phyloP scores from a whole-genome alignment of 2,888 invertebrate species.

The Lasioglossum zephyrum region DNA sequence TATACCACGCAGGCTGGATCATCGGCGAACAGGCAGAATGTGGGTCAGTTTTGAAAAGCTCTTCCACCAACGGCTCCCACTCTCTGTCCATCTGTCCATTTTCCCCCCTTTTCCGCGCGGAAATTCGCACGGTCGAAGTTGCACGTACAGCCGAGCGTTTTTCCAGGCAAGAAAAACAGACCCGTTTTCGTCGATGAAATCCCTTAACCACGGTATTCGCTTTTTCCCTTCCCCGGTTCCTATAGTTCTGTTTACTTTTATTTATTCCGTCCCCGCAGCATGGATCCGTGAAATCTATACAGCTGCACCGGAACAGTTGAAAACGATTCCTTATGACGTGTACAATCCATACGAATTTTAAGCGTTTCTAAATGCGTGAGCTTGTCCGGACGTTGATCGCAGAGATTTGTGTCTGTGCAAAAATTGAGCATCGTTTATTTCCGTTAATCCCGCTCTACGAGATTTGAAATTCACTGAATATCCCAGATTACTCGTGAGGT shows the following conservation, averaged over 20 bases:
- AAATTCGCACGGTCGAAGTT: constrained; percentile 24
- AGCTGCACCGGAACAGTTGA: constrained; percentile 15
- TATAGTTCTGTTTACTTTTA: constrained; percentile 4
- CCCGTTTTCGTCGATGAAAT: constrained; percentile 12
- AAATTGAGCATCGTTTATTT: background rate
- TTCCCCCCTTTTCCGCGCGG: background rate
- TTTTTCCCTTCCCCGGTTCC: constrained; percentile 9
- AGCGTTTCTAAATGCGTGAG: background rate
- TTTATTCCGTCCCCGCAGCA: background rate
- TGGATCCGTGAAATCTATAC: constrained; percentile 14
- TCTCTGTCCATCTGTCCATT: background rate
- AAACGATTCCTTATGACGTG: constrained; percentile 14
- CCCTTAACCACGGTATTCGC: constrained; percentile 30
- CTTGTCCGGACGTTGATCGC: background rate
- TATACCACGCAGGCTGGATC: constrained; percentile 50
- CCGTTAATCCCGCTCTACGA: background rate
- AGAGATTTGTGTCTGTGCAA: background rate
- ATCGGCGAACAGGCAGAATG: constrained; percentile 44
- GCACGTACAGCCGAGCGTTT: constrained; percentile 26
- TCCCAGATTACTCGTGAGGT: background rate
- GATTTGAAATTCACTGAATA: background rate
- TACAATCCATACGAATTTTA: background rate
- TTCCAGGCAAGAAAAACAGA: constrained; percentile 41
- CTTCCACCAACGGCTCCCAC: constrained; percentile 31
- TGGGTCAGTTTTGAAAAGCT: constrained; percentile 68